Conservation (phyloP, 2,888 invertebrate species). For the Nephrocerus scutellatus region DNA sequence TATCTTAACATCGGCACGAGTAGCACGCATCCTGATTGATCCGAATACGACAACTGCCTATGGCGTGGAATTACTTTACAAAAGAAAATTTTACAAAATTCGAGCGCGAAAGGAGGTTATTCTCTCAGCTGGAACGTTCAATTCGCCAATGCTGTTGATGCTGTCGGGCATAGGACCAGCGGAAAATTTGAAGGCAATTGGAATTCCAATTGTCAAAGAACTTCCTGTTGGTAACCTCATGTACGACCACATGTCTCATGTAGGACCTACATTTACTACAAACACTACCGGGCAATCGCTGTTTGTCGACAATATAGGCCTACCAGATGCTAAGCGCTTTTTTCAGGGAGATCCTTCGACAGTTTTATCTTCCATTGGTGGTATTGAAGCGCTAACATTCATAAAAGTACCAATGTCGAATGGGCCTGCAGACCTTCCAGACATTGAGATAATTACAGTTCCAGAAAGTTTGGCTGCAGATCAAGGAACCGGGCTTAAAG, state of each 20-base stretch:
- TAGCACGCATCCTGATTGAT: conserved; percentile 61
- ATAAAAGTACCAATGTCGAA: conserved; percentile 54
- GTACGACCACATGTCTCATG: conserved; percentile 52
- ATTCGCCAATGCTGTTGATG: conserved; percentile 85
- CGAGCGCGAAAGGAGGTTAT: conserved; percentile 72
- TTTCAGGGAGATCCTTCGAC: conserved; percentile 42
- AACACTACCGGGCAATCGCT: conserved; percentile 38
- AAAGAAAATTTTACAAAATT: conserved; percentile 49
- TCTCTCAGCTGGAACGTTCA: conserved; percentile 77
- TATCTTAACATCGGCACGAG: conserved; percentile 58
- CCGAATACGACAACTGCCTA: conserved; percentile 55
- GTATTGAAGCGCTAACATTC: conserved; percentile 61
- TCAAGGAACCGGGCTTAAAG: conserved; percentile 51
- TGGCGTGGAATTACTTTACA: conserved; percentile 61
- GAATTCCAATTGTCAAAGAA: conserved; percentile 56
- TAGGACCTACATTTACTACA: conserved; percentile 43
- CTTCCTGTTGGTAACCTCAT: conserved; percentile 62
- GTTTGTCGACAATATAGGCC: conserved; percentile 20
- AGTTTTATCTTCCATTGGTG: conserved; percentile 52
- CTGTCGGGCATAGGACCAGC: conserved; percentile 65
- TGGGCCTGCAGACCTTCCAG: conserved; percentile 57
- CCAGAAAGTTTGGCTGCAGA: conserved; percentile 60
- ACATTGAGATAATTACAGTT: conserved; percentile 59
- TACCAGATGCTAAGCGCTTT: conserved; percentile 26
- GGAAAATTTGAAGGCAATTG: conserved; percentile 51